These are phyloP conservation scores for Nanorana parkeri DNA, from an alignment of 2,113 vertebrate genomes.

Conservation along the genomic window DNA sequence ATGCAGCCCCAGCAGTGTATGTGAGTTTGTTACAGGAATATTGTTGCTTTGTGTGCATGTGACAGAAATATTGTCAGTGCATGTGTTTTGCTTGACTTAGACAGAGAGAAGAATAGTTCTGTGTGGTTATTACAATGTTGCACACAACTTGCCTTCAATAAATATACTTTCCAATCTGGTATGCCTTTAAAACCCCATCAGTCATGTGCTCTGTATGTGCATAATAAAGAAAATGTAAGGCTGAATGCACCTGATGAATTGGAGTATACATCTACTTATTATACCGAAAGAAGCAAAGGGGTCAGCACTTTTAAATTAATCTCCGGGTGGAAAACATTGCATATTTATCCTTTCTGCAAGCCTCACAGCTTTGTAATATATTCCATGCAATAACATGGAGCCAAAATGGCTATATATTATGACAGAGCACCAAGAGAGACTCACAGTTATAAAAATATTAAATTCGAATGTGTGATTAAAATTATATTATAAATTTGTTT, in stretches of 20 bases:
- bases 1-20: background rate
- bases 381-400: slow-evolving; percentile 48
- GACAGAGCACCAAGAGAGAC: background rate
- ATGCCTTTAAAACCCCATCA: slow-evolving; percentile 45
- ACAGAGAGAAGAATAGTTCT: slow-evolving; percentile 2
- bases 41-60: too few species aligned
- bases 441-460: background rate
- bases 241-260: slow-evolving; percentile 55
- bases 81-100: background rate
- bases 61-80: background rate
- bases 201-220: slow-evolving; percentile 41
- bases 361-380: slow-evolving; percentile 35
- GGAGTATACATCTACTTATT: slow-evolving; percentile 50
- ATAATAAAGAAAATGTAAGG: slow-evolving; percentile 51
- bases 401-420: background rate
- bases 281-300: slow-evolving; percentile 46
- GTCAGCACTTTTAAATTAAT: slow-evolving; percentile 57
- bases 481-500: background rate
- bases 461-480: background rate
- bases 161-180: slow-evolving; percentile 27
- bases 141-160: slow-evolving; percentile 20
- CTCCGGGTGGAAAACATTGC: slow-evolving; percentile 54
- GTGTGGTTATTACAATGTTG: slow-evolving; percentile 16
- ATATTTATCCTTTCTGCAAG: slow-evolving; percentile 49
- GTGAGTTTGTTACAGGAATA: background rate